phyloP scores from a whole-genome alignment of 2,113 vertebrate species.

The Epinephelus fuscoguttatus region DNA sequence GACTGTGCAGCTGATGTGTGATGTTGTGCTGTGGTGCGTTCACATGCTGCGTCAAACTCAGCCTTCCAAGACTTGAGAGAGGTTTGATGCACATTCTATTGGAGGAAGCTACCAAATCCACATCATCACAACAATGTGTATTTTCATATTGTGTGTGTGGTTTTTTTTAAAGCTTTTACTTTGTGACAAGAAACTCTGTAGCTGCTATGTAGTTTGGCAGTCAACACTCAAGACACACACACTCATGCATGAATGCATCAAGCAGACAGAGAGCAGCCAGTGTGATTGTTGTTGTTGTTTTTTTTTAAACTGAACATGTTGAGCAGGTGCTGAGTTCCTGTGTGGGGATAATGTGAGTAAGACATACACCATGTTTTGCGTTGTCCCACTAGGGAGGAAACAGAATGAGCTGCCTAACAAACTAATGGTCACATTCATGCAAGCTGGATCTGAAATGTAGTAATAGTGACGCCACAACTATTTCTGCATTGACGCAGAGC shows the following conservation, averaged over 20 bases:
- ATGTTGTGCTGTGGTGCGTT: constrained; percentile 8
- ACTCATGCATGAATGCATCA: neutral
- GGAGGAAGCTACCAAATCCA: constrained; percentile 8
- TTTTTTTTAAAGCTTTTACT: neutral
- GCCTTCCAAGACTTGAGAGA: neutral
- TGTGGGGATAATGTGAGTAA: neutral
- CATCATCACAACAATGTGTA: neutral
- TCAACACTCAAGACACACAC: neutral
- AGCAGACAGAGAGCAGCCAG: constrained; percentile 2
- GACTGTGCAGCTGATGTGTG: constrained; percentile 1
- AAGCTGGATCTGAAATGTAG: constrained; percentile 24
- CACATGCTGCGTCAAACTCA: neutral
- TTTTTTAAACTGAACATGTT: neutral
- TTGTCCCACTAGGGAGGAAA: constrained; percentile 15
- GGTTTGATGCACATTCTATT: constrained; percentile 4
- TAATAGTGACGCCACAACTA: neutral
- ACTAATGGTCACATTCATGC: constrained; percentile 4
- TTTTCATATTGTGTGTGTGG: neutral
- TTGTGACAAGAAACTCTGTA: neutral
- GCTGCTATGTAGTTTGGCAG: neutral
- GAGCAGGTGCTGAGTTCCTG: neutral
- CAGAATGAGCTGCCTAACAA: constrained; percentile 1
- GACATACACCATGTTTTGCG: neutral
- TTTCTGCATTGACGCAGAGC: constrained; percentile 10
- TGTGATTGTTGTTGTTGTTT: too few relatives aligned